phyloP scores from a whole-genome alignment of 2,888 invertebrate genomes.

The Ophonus ardosiacus region DNA sequence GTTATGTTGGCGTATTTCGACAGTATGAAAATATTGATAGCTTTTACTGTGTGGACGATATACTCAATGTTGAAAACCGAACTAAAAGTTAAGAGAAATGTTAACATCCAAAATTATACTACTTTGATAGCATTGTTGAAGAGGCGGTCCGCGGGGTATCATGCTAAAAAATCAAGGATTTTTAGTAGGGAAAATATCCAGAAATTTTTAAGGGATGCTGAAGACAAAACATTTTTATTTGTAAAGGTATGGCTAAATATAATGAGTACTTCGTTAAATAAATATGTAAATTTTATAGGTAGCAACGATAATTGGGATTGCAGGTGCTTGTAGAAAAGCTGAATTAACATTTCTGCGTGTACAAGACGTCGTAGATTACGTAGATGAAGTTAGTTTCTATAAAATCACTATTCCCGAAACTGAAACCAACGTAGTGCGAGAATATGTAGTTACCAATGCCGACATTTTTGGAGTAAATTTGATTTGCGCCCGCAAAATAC shows the following conservation, averaged over 20 bases:
- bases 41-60: too few species aligned
- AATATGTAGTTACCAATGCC: slow-evolving; percentile 16
- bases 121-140: background rate
- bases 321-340: slow-evolving; percentile 43
- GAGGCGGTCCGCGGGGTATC: slow-evolving; percentile 28
- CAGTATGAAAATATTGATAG: too few species aligned
- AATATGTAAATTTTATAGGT: slow-evolving; percentile 22
- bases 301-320: slow-evolving; percentile 44
- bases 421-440: slow-evolving; percentile 21
- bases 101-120: too few species aligned
- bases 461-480: slow-evolving; percentile 47
- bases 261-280: background rate
- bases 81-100: too few species aligned
- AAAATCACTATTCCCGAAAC: slow-evolving; percentile 45
- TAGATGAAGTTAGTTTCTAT: slow-evolving; percentile 22
- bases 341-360: slow-evolving; percentile 36
- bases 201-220: slow-evolving; percentile 28
- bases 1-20: background rate
- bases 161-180: background rate
- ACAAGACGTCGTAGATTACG: slow-evolving; percentile 31
- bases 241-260: slow-evolving; percentile 16
- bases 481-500: slow-evolving; percentile 30
- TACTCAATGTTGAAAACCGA: too few species aligned
- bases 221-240: slow-evolving; percentile 45
- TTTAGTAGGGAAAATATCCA: background rate